These are phyloP conservation scores for Eudyptes chrysolophus DNA, from an alignment of 2,113 vertebrate genomes.

Conservation along the genomic window DNA sequence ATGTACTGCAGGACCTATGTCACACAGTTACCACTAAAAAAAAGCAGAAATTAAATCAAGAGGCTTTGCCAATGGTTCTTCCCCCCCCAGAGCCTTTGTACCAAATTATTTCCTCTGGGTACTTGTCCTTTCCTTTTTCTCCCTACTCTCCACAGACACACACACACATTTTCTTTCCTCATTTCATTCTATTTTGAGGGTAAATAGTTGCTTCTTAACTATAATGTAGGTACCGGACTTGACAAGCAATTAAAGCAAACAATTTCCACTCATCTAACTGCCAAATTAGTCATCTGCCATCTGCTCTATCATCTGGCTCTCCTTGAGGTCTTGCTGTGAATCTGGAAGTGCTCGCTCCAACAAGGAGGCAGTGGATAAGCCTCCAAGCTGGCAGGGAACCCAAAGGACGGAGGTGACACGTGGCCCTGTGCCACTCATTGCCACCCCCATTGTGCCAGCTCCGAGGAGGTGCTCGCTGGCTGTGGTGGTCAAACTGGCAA, in stretches of 20 bases:
- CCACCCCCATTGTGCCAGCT: background rate
- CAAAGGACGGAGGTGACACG: slow-evolving; percentile 1
- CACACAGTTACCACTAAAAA: background rate
- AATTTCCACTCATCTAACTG: slow-evolving; percentile 86
- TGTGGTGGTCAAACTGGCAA: background rate
- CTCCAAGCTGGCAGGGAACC: slow-evolving; percentile 50
- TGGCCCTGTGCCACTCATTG: background rate
- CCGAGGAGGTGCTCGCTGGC: background rate
- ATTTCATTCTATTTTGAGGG: slow-evolving; percentile 56
- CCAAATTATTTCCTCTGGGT: background rate
- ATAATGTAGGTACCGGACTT: slow-evolving; percentile 80
- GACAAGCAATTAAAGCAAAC: slow-evolving; percentile 93
- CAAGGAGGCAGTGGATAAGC: slow-evolving; percentile 47
- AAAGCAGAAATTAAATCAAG: background rate
- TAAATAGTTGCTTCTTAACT: slow-evolving; percentile 77
- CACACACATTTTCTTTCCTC: background rate
- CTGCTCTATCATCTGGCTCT: slow-evolving; percentile 86
- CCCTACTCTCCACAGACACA: background rate
- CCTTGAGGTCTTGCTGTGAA: slow-evolving; percentile 77
- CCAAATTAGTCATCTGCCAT: slow-evolving; percentile 87
- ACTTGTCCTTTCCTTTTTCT: background rate
- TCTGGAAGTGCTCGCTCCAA: slow-evolving; percentile 60
- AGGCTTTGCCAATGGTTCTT: background rate
- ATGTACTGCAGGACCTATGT: background rate
- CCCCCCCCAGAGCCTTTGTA: background rate